A percentile compares a stretch with the other conserved stretches of the same genome.
These are phyloP conservation scores for Erebia palarica DNA, from an alignment of 2,888 invertebrate genomes.

Conservation along the genomic window DNA sequence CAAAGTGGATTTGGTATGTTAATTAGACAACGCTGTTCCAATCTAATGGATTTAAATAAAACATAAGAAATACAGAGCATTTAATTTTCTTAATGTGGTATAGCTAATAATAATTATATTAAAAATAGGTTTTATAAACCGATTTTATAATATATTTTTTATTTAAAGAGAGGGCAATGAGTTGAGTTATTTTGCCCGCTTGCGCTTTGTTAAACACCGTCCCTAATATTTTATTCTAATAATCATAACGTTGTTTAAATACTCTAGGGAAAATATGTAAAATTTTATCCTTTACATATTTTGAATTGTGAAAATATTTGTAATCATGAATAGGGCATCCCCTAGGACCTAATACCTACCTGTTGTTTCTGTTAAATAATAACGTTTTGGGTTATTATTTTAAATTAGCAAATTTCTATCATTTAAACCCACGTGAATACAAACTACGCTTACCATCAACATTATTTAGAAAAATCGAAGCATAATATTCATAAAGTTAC, in stretches of 20 bases:
- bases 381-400: slow-evolving; percentile 9
- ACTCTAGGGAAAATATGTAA: slow-evolving; percentile 14
- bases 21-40: background rate
- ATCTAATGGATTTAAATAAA: background rate
- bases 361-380: slow-evolving; percentile 21
- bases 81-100: background rate
- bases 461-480: no score
- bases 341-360: slow-evolving; percentile 7
- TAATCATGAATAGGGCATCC: slow-evolving; percentile 15
- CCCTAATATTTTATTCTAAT: slow-evolving; percentile 15
- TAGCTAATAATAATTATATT: background rate
- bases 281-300: slow-evolving; percentile 20
- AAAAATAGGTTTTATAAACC: no score
- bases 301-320: slow-evolving; percentile 18
- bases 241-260: slow-evolving; percentile 8
- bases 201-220: background rate
- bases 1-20: slow-evolving; percentile 4
- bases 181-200: background rate
- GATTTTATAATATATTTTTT: no score
- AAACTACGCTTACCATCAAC: no score
- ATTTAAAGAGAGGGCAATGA: background rate
- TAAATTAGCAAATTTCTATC: slow-evolving; percentile 7
- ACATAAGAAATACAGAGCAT: background rate
- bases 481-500: no score
- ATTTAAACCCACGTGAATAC: background rate